Conservation (phyloP, 2,113 vertebrate species). For the Neotoma lepida region DNA sequence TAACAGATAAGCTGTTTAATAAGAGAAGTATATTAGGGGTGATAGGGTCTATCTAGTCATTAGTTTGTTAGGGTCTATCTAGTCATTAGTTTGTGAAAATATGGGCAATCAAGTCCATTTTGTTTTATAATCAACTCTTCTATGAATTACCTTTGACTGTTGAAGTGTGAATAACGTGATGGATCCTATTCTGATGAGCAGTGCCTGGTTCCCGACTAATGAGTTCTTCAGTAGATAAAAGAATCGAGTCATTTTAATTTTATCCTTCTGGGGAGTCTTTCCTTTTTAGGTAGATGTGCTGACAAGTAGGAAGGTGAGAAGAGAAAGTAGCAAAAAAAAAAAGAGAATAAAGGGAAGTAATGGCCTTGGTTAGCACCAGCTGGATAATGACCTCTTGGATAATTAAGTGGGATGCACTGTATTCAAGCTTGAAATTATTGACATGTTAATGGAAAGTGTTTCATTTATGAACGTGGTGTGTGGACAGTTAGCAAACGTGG, state of each 20-base stretch:
- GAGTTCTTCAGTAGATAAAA: slow-evolving; percentile 46
- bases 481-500: background rate
- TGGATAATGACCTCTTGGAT: slow-evolving; percentile 6
- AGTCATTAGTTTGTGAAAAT: slow-evolving; percentile 47
- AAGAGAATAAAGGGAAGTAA: background rate
- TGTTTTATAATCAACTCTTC: background rate
- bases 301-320: slow-evolving; percentile 19
- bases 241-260: slow-evolving; percentile 25
- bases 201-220: slow-evolving; percentile 8
- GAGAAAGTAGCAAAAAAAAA: slow-evolving; percentile 26
- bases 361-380: background rate
- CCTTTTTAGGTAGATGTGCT: slow-evolving; percentile 17
- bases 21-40: background rate
- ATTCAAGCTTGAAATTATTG: slow-evolving; percentile 19
- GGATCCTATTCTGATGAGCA: background rate
- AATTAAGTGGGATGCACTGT: slow-evolving; percentile 27
- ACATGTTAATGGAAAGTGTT: slow-evolving; percentile 17
- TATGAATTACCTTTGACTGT: slow-evolving; percentile 45
- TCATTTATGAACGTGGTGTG: background rate
- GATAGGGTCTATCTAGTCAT: background rate
- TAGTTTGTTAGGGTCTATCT: too few relatives aligned
- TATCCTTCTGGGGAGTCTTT: background rate
- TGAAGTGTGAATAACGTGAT: slow-evolving; percentile 6
- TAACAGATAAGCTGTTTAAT: background rate
- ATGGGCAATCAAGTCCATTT: slow-evolving; percentile 23